Evolutionary conservation across 2,113 vertebrate genomes (phyloP), one percentile per base, ranked within the genome.

Genomic region (Pygoscelis antarcticus): DNA sequence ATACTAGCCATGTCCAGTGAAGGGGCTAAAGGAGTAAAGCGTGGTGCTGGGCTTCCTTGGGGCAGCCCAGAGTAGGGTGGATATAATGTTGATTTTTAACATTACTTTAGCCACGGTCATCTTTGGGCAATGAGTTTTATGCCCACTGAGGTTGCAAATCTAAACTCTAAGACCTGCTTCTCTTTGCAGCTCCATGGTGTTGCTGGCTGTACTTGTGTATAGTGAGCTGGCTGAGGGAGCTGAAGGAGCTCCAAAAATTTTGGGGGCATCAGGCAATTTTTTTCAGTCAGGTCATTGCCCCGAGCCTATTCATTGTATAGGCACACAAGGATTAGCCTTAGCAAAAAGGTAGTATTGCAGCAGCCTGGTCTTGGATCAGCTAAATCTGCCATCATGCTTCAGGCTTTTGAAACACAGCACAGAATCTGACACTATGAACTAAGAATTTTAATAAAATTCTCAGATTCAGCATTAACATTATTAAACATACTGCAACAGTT

Each of bases 391-490:
- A 13, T 34, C 16, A 2, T 14, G 20, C 27, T 81, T 46, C 2
- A 1, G 30, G 11, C 30, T 89, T 90, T 93, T 65, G 64, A 87
- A 92, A 62, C 21, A 30, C 29, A 38, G 34, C 32, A 27, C 66
- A 44, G 49, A 69, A 46, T 65, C 66, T 90, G 83, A 61, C 19
- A 17, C 58, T 58, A 3, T 54, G 23, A 64, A 60, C 29, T 64
- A 34, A 87, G 61, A 80, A 65, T 69, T 88, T 79, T 79, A 76
- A 83, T 87, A 88, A 89, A 92, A 78, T 92, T 92, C 68, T 93
- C 68, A 77, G 62, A 68, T 90, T 83, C 49, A 40, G 23, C 51
- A 70, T 89, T 88, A 74, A 70, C 51, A 21, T 87, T 89, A 84
- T 93, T 85, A 90, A 93, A 76, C 57, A 52, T 54, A 55, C 9